Evolutionary conservation across 2,888 invertebrate genomes (phyloP).

Genomic region (Eupeodes latifasciatus): DNA sequence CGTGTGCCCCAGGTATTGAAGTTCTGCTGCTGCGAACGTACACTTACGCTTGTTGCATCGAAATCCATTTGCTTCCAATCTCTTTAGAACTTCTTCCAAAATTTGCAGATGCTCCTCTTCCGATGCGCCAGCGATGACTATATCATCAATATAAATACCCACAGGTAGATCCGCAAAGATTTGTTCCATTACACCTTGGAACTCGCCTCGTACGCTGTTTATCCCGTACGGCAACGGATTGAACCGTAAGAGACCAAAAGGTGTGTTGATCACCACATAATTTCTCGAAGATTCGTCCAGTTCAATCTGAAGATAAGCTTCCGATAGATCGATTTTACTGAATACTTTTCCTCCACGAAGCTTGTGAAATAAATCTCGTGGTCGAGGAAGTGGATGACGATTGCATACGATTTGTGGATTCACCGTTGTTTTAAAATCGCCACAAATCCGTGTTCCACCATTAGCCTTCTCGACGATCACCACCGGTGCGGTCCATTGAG

Average conservation of each 20-base stretch:
- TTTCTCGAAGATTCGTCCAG: conserved; percentile 75
- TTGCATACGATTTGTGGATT: too few relatives aligned
- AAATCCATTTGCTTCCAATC: too few relatives aligned
- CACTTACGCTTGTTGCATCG: too few relatives aligned
- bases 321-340: conserved; percentile 77
- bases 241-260: conserved; percentile 79
- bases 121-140: conserved; percentile 19
- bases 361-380: conserved; percentile 74
- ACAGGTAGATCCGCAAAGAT: conserved; percentile 10
- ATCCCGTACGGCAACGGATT: background rate
- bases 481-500: conserved; percentile 79
- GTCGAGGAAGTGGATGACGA: conserved; percentile 78
- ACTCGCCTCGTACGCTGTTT: background rate
- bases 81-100: too few relatives aligned
- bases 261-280: conserved; percentile 80
- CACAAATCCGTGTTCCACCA: conserved; percentile 77
- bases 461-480: conserved; percentile 79
- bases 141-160: conserved; percentile 26
- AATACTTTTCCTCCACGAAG: conserved; percentile 74
- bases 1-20: too few relatives aligned
- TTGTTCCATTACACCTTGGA: conserved; percentile 20
- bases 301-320: too few relatives aligned
- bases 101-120: too few relatives aligned
- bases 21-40: too few relatives aligned
- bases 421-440: conserved; percentile 74